Evolutionary conservation across 2,113 vertebrate genomes (phyloP), one percentile per base, ranked within the genome.

Genomic region (Nyctereutes procyonoides): DNA sequence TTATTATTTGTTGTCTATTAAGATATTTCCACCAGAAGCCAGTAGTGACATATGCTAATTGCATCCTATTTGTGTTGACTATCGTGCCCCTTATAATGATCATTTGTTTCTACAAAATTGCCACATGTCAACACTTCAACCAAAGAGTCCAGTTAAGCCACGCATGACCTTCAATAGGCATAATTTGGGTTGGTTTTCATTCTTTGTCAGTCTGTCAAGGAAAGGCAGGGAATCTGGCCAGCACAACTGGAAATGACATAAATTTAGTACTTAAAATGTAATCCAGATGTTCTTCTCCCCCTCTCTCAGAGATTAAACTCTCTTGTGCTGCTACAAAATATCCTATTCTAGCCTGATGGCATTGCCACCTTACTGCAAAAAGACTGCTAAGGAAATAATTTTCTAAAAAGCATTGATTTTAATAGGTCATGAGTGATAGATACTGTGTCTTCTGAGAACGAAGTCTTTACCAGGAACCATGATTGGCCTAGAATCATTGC

Each of bases 1-100:
- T 94, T 94, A 96, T 96, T 96, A 96, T 96, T 91, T 97, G 84
- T 93, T 96, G 38, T 93, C 96, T 97, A 96, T 98, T 96, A 98
- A 97, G 90, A 97, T 84, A 38, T 95, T 96, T 96, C 90, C 77
- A 93, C 88, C 53, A 97, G 94, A 91, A 98, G 67, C 48, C 51
- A 96, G 10, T 95, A 96, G 60, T 83, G 22, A 98, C 38, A 95
- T 58, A 95, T 96, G 90, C 93, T 97, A 94, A 98, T 96, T 62
- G 32, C 87, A 67, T 5, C 26, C 1, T 26, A 79, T 97, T 94
- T 51, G 87, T 94, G 92, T 95, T 97, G 96, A 13, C 48, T 79
- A 35, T 8, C 51, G 30, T 1, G 62, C n/a, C 88, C 77, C 89
- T 20, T 92, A 32, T 97, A 96, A 98, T 84, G 93, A 96, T 69